A percentile compares a stretch with the other conserved stretches of the same genome.
phyloP scores from a whole-genome alignment of 2,113 vertebrate species.

The Gymnogyps californianus region DNA sequence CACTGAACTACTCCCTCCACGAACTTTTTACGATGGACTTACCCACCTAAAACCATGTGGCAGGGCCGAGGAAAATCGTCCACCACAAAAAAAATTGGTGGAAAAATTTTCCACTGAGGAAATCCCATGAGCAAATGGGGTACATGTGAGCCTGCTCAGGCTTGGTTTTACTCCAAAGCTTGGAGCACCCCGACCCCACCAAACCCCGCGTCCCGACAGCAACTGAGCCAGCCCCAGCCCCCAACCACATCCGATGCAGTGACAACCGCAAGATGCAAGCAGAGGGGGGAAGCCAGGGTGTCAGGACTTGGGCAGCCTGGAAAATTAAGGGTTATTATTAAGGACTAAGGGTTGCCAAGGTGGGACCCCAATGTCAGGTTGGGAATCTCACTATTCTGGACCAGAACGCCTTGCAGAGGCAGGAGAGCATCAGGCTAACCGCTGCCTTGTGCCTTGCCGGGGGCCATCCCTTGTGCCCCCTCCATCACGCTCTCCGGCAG shows the following conservation, averaged over 20 bases:
- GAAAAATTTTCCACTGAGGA: background rate
- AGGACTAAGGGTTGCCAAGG: background rate
- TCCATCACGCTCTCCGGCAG: background rate
- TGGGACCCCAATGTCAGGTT: background rate
- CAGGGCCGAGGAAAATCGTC: accelerated
- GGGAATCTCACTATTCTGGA: background rate
- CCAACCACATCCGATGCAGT: accelerated
- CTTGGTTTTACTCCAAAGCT: background rate
- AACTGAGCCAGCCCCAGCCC: accelerated
- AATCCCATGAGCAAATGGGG: background rate
- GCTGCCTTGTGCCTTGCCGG: background rate
- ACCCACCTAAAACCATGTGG: background rate
- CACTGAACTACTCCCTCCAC: background rate
- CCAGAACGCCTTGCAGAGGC: background rate
- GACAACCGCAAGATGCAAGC: background rate
- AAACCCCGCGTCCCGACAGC: background rate
- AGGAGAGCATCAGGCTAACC: background rate
- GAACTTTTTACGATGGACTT: background rate
- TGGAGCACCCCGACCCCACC: background rate
- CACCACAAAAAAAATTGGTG: background rate
- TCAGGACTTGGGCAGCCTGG: background rate
- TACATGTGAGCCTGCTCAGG: background rate
- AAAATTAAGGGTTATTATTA: background rate
- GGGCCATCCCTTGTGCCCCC: background rate
- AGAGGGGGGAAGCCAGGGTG: background rate